Percentiles rank a stretch among this genome's conserved stretches.
Conservation (phyloP, 2,797 vertebrate species). For the Sebastes matsubarae region DNA sequence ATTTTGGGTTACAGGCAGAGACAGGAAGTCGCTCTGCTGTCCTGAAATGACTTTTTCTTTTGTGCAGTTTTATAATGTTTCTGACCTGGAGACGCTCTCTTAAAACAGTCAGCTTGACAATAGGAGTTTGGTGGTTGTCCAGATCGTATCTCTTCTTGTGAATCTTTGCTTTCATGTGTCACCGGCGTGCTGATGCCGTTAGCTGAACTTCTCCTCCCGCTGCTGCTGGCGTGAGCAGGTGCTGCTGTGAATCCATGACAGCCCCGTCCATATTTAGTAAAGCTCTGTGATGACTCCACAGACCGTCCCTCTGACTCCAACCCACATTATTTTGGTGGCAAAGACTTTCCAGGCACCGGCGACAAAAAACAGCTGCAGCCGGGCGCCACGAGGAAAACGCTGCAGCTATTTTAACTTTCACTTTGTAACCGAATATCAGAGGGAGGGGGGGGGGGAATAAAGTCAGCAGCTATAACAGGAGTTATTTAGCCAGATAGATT, state of each 20-base stretch:
- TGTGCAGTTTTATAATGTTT: accelerated
- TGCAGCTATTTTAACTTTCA: constrained; percentile 79
- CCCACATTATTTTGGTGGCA: constrained; percentile 75
- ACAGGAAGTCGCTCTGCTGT: background rate
- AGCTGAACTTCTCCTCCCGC: background rate
- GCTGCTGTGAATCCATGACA: constrained; percentile 10
- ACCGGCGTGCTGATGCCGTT: background rate
- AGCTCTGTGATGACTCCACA: constrained; percentile 49
- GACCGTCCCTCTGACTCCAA: constrained; percentile 41
- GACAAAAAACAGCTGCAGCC: constrained; percentile 74
- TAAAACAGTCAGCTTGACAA: background rate
- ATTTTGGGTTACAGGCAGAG: background rate
- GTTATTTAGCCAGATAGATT: background rate
- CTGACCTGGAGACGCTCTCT: background rate
- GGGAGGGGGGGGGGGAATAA: constrained; percentile 24
- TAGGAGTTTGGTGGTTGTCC: background rate
- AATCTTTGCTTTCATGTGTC: background rate
- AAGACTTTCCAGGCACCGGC: constrained; percentile 57
- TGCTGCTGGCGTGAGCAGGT: constrained; percentile 43
- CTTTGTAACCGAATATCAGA: constrained; percentile 74
- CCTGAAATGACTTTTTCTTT: background rate
- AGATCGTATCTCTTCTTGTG: background rate
- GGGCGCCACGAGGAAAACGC: constrained; percentile 66
- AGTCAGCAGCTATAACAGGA: background rate
- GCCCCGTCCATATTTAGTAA: constrained; percentile 75